Evolutionary conservation across 35 echinoderm and acorn worm species (phyloP).

Genomic region (Ptychodera flava): DNA sequence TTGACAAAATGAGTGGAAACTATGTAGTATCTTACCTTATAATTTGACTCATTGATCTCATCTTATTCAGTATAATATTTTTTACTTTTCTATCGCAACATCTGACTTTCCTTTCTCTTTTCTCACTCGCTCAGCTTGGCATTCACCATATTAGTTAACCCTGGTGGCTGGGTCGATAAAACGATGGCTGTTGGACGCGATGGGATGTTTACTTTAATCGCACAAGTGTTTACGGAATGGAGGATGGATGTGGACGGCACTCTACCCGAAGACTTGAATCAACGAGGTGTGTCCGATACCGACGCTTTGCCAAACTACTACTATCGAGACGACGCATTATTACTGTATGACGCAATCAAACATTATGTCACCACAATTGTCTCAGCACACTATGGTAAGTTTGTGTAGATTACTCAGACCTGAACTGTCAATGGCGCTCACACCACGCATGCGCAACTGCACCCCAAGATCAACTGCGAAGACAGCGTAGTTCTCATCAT

Average conservation of each 20-base stretch:
- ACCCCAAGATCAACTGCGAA: too few relatives aligned
- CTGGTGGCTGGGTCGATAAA: slow-evolving; percentile 55
- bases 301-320: slow-evolving; percentile 58
- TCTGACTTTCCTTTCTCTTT: too few relatives aligned
- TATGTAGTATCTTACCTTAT: too few relatives aligned
- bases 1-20: too few relatives aligned
- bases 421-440: too few relatives aligned
- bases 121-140: slow-evolving; percentile 28
- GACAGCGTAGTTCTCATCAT: too few relatives aligned
- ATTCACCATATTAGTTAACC: slow-evolving; percentile 20
- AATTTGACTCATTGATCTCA: too few relatives aligned
- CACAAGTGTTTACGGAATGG: slow-evolving; percentile 18
- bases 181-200: slow-evolving; percentile 31
- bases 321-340: slow-evolving; percentile 66
- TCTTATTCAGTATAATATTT: too few relatives aligned
- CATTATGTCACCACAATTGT: slow-evolving; percentile 41
- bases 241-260: slow-evolving; percentile 59
- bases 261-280: slow-evolving; percentile 48
- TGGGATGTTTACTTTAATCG: slow-evolving; percentile 30
- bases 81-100: too few relatives aligned
- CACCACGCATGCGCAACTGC: too few relatives aligned
- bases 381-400: slow-evolving; percentile 16
- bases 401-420: too few relatives aligned
- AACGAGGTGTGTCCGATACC: slow-evolving; percentile 50
- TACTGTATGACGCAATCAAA: slow-evolving; percentile 45